Evolutionary conservation across 2,797 vertebrate genomes (phyloP).

Genomic region (Margarornis squamiger): DNA sequence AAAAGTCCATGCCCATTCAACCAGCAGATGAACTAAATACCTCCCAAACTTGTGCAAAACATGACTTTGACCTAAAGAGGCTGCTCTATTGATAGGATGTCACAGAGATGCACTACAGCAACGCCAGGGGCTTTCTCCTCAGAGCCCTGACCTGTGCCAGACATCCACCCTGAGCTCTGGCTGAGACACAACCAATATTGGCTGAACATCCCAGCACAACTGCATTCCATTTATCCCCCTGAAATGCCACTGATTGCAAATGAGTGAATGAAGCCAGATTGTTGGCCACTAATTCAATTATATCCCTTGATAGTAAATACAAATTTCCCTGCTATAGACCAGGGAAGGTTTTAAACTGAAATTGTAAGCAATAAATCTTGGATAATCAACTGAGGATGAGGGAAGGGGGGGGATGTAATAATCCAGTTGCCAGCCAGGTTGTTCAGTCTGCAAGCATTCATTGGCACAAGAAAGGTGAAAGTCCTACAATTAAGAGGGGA

Average conservation of each 20-base stretch:
- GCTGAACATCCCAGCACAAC: background rate
- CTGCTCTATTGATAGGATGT: background rate
- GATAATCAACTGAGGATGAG: background rate
- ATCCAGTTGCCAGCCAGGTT: background rate
- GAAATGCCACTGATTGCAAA: background rate
- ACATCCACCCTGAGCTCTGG: background rate
- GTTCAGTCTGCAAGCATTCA: background rate
- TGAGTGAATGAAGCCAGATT: background rate
- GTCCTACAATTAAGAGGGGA: background rate
- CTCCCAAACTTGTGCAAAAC: background rate
- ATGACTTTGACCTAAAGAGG: background rate
- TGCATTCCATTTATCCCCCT: background rate
- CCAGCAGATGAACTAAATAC: background rate
- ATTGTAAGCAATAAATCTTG: background rate
- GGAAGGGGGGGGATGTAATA: background rate
- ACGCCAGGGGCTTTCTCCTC: accelerated
- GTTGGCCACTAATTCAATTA: background rate
- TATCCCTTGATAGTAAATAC: background rate
- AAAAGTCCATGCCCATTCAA: background rate
- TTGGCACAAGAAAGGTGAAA: background rate
- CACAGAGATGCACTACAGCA: background rate
- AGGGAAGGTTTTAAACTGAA: background rate
- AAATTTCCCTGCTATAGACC: background rate
- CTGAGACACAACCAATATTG: background rate
- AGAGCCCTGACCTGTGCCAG: background rate